These are phyloP conservation scores for Cacajao melanocephalus DNA, from an alignment of 2,797 vertebrate genomes.

Conservation along the genomic window DNA sequence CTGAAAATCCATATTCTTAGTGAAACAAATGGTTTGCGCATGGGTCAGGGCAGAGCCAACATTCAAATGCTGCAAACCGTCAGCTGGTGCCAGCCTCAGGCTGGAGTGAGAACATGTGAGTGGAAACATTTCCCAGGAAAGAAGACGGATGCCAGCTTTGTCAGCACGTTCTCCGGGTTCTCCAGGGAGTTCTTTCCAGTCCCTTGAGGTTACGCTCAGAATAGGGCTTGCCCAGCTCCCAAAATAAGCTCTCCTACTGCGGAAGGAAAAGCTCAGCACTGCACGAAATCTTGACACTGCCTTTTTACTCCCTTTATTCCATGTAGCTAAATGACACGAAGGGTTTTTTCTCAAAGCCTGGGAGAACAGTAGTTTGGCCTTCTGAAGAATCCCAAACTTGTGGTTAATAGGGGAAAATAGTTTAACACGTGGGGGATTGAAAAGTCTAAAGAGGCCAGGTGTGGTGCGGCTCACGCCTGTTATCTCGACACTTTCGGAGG, in stretches of 20 bases:
- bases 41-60: constrained; percentile 64
- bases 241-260: not conserved
- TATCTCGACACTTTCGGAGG: too few relatives aligned
- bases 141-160: constrained; percentile 55
- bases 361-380: not conserved
- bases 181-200: constrained; percentile 39
- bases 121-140: constrained; percentile 64
- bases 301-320: not conserved
- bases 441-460: not conserved
- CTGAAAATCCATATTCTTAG: constrained; percentile 61
- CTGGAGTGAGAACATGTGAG: constrained; percentile 26
- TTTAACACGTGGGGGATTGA: not conserved
- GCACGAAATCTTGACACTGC: too few relatives aligned
- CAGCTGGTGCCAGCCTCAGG: constrained; percentile 42
- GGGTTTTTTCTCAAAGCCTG: not conserved
- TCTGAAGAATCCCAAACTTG: not conserved
- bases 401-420: not conserved
- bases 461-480: too few relatives aligned
- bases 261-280: not conserved
- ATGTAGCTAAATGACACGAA: not conserved
- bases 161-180: constrained; percentile 61
- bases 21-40: constrained; percentile 64
- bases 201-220: not conserved
- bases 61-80: constrained; percentile 46
- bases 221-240: not conserved